Evolutionary conservation across 2,797 vertebrate genomes (phyloP).

Genomic region (Netta rufina): DNA sequence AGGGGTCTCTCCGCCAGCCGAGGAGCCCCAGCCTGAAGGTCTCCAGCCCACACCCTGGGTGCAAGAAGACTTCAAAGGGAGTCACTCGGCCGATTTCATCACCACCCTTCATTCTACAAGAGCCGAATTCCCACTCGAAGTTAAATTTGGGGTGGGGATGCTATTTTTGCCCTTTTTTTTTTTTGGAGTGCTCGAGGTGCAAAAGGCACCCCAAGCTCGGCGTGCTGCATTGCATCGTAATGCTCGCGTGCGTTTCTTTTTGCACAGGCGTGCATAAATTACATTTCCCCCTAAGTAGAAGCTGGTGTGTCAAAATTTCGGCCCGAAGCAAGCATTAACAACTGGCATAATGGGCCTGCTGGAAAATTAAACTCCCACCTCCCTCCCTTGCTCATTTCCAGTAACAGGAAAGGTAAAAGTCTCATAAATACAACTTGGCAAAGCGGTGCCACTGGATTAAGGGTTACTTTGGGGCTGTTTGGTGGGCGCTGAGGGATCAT

Average conservation of each 20-base stretch:
- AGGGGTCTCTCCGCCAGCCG: too few species aligned
- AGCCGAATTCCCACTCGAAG: background rate
- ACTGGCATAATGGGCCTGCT: accelerated
- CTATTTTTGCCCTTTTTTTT: background rate
- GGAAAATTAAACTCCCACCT: background rate
- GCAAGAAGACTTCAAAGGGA: background rate
- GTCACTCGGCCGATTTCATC: background rate
- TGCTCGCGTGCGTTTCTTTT: accelerated
- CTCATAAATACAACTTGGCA: background rate
- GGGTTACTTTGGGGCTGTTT: background rate
- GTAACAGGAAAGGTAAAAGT: background rate
- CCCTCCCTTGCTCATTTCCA: background rate
- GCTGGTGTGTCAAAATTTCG: background rate
- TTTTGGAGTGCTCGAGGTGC: background rate
- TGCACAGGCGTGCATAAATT: accelerated
- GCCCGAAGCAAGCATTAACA: background rate
- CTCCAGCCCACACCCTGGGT: background rate
- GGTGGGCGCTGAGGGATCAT: background rate
- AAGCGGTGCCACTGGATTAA: accelerated
- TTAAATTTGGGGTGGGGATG: background rate
- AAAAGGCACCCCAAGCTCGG: background rate
- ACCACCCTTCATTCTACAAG: background rate
- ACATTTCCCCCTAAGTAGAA: background rate
- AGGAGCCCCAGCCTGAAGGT: background rate
- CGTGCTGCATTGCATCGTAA: accelerated